These are phyloP conservation scores for Acinonyx jubatus DNA, from an alignment of 2,113 vertebrate genomes.

Conservation along the genomic window DNA sequence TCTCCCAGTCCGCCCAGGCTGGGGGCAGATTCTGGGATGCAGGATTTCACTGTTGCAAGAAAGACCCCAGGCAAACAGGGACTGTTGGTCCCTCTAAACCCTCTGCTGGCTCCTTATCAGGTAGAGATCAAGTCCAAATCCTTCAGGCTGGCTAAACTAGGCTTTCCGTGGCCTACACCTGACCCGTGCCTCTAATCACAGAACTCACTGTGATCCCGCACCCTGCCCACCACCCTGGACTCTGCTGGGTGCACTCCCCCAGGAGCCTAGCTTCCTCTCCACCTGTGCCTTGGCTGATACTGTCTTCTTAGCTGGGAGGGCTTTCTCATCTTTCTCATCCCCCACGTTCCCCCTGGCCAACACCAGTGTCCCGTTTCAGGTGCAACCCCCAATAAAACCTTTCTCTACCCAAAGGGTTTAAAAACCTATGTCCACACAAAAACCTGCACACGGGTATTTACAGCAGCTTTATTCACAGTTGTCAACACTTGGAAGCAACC, in stretches of 20 bases:
- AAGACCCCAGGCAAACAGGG: background rate
- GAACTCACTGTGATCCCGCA: background rate
- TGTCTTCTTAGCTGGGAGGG: background rate
- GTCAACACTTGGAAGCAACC: background rate
- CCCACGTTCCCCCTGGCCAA: rapidly evolving
- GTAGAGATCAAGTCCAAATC: background rate
- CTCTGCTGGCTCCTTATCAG: background rate
- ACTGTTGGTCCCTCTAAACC: background rate
- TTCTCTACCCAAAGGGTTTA: background rate
- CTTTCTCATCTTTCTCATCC: background rate
- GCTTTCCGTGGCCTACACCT: background rate
- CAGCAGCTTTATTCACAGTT: background rate
- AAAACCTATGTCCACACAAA: background rate
- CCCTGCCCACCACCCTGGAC: background rate
- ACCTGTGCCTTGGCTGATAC: background rate
- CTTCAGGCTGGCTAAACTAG: background rate
- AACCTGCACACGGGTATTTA: background rate
- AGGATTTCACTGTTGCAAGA: background rate
- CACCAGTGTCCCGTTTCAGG: background rate
- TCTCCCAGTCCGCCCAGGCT: background rate
- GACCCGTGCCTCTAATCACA: background rate
- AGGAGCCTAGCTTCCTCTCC: background rate
- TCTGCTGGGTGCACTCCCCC: background rate
- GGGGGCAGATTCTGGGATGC: background rate
- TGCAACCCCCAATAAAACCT: background rate